phyloP scores from a whole-genome alignment of 2,888 invertebrate species.

The Aproaerema taeniolella region DNA sequence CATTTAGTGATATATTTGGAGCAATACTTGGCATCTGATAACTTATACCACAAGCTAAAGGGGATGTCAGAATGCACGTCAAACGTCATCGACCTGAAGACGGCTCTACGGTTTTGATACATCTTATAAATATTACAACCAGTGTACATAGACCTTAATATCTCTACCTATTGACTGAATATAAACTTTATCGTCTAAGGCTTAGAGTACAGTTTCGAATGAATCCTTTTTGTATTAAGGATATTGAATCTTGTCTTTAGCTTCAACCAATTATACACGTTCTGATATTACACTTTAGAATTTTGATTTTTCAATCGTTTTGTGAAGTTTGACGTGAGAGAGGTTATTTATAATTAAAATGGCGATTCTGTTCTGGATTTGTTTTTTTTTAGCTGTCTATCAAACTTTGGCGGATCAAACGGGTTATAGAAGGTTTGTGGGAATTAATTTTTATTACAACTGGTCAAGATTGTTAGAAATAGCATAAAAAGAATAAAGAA shows the following conservation, averaged over 20 bases:
- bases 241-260: conserved; percentile 35
- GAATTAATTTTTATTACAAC: too few relatives aligned
- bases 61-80: conserved; percentile 71
- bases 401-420: conserved; percentile 40
- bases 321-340: conserved; percentile 52
- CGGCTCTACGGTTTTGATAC: conserved; percentile 71
- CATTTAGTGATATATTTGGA: too few relatives aligned
- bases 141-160: conserved; percentile 43
- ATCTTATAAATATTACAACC: conserved; percentile 69
- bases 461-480: too few relatives aligned
- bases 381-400: conserved; percentile 60
- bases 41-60: conserved; percentile 38
- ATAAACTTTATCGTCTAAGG: conserved; percentile 21
- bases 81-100: conserved; percentile 75
- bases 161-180: conserved; percentile 19
- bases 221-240: conserved; percentile 26
- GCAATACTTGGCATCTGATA: too few relatives aligned
- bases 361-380: conserved; percentile 50
- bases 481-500: too few relatives aligned
- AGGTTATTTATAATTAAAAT: conserved; percentile 71
- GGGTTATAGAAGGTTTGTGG: too few relatives aligned
- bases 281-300: conserved; percentile 68
- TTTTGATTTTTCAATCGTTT: conserved; percentile 71
- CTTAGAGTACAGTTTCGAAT: conserved; percentile 23
- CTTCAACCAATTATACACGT: conserved; percentile 71